Percentiles rank a stretch among this genome's conserved stretches.
Evolutionary conservation across 2,888 invertebrate genomes (phyloP).

Genomic region (Leptogaster cylindrica): DNA sequence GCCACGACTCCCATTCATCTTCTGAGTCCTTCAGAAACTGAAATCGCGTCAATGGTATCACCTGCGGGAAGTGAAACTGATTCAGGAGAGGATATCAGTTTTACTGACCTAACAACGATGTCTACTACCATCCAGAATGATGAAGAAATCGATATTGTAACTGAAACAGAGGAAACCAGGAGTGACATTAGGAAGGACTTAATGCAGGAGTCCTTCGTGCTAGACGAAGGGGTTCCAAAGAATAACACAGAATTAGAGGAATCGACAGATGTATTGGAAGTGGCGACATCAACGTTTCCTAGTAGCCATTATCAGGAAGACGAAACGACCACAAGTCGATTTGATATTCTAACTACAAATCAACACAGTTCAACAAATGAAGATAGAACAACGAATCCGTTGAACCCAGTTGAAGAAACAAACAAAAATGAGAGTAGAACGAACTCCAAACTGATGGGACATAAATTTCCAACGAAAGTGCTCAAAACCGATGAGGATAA

Average conservation of each 20-base stretch:
- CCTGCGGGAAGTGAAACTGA: background rate
- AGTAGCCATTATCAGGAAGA: background rate
- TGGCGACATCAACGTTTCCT: constrained; percentile 20
- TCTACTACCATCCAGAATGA: background rate
- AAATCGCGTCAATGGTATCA: constrained; percentile 2
- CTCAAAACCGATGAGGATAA: background rate
- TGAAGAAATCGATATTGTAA: constrained; percentile 39
- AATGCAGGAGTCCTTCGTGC: constrained; percentile 44
- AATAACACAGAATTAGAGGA: constrained; percentile 39
- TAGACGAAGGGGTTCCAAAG: constrained; percentile 16
- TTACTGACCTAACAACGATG: constrained; percentile 9
- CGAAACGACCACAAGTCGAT: background rate
- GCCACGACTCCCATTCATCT: constrained; percentile 23
- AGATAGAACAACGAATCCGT: background rate
- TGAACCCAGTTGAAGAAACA: constrained; percentile 2
- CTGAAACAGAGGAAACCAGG: constrained; percentile 31
- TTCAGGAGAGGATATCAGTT: constrained; percentile 3
- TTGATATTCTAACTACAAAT: background rate
- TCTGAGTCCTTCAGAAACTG: constrained; percentile 24
- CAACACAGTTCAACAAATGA: background rate
- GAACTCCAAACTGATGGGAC: too few relatives aligned
- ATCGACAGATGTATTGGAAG: constrained; percentile 27
- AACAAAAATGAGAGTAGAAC: background rate
- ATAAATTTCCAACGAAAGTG: too few relatives aligned
- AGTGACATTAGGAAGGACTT: constrained; percentile 44